phyloP scores from a whole-genome alignment of 2,797 vertebrate genomes.

The Enteromius treurensis region DNA sequence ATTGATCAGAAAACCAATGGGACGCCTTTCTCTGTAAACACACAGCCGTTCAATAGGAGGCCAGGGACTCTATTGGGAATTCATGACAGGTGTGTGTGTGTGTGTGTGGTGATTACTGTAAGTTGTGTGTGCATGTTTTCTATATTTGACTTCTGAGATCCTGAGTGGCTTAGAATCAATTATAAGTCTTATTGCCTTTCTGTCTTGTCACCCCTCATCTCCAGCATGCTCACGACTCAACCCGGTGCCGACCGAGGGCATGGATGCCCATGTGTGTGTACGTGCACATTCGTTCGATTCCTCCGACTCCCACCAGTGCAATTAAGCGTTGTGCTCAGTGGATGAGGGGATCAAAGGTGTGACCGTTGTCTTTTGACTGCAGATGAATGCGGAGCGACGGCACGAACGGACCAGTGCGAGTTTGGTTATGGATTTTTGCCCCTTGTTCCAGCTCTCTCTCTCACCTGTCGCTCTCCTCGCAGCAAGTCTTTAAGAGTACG shows the following conservation, averaged over 20 bases:
- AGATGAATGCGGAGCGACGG: conserved; percentile 68
- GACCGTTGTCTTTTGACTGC: conserved; percentile 72
- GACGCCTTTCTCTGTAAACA: conserved; percentile 77
- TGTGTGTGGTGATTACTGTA: conserved; percentile 54
- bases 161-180: conserved; percentile 72
- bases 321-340: conserved; percentile 69
- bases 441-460: conserved; percentile 30
- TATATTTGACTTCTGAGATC: conserved; percentile 54
- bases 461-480: background rate
- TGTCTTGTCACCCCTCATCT: conserved; percentile 67
- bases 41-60: conserved; percentile 73
- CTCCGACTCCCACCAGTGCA: conserved; percentile 62
- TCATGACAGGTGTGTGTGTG: conserved; percentile 34
- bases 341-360: conserved; percentile 69
- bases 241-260: conserved; percentile 12
- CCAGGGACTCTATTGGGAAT: conserved; percentile 60
- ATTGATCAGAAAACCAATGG: conserved; percentile 78
- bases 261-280: conserved; percentile 23
- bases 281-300: conserved; percentile 55
- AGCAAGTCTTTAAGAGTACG: conserved; percentile 7
- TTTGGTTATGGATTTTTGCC: conserved; percentile 69
- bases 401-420: conserved; percentile 59
- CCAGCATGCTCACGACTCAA: conserved; percentile 62
- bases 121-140: conserved; percentile 54
- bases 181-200: conserved; percentile 79